phyloP scores from a whole-genome alignment of 1,140 invertebrate genomes.

The Caenorhabditis inopinata region DNA sequence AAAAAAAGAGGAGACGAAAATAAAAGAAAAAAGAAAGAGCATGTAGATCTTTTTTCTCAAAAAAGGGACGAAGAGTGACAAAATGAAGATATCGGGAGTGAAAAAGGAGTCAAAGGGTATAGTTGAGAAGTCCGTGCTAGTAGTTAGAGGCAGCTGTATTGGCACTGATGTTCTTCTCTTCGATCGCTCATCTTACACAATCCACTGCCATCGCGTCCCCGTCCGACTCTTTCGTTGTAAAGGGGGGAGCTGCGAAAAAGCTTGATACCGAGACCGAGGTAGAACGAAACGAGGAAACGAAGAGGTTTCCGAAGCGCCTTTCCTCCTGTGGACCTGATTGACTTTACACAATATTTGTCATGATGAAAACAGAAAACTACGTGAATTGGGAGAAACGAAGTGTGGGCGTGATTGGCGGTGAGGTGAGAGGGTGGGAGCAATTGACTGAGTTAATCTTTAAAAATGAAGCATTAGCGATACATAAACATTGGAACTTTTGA shows the following conservation, averaged over 20 bases:
- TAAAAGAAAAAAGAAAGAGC: not conserved
- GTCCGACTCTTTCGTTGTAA: not conserved
- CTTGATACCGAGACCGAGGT: conserved; percentile 12
- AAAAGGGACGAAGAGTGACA: not conserved
- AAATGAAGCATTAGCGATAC: not conserved
- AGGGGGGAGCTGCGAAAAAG: conserved; percentile 29
- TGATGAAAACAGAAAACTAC: conserved; percentile 33
- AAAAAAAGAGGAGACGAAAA: not conserved
- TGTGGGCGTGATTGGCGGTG: not conserved
- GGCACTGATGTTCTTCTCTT: conserved; percentile 31
- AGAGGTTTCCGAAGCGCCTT: not conserved
- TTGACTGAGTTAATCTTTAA: not conserved
- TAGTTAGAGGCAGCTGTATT: conserved; percentile 1
- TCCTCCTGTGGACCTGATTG: not conserved
- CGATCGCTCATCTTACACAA: conserved; percentile 28
- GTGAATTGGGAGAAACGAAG: not conserved
- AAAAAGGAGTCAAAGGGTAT: conserved; percentile 3
- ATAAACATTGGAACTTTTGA: too few species aligned
- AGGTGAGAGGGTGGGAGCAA: not conserved
- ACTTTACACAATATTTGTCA: conserved; percentile 31
- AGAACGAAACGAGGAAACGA: not conserved
- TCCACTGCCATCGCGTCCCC: conserved; percentile 10
- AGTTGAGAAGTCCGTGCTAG: not conserved
- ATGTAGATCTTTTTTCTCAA: conserved; percentile 11
- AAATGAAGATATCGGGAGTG: not conserved